A percentile compares a stretch with the other conserved stretches of the same genome.
phyloP scores from a whole-genome alignment of 1,140 invertebrate species.

The Ceratitis capitata region DNA sequence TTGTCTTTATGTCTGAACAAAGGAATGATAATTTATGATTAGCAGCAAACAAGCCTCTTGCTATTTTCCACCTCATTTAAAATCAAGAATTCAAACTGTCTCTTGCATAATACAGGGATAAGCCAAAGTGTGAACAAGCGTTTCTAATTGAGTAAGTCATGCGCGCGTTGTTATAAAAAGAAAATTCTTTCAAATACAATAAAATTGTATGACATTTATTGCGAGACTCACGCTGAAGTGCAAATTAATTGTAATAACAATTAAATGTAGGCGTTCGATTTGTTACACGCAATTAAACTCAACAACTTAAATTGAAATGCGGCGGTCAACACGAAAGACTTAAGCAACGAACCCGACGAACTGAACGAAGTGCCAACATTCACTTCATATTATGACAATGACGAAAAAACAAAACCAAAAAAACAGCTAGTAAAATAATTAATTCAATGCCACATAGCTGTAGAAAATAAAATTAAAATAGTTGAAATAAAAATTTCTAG shows the following conservation, averaged over 20 bases:
- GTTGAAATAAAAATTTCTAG: not conserved
- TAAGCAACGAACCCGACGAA: conserved; percentile 25
- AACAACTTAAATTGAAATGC: not conserved
- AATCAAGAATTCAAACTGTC: too few species aligned
- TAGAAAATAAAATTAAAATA: not conserved
- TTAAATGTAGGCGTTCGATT: not conserved
- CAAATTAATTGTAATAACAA: not conserved
- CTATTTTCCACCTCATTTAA: too few species aligned
- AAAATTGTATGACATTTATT: not conserved
- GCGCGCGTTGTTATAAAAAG: not conserved
- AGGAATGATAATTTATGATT: too few species aligned
- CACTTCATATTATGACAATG: not conserved
- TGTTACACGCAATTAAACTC: not conserved
- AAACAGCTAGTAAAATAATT: not conserved
- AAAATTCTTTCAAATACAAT: not conserved
- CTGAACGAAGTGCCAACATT: not conserved
- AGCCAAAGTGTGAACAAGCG: not conserved
- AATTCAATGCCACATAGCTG: not conserved
- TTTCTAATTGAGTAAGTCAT: not conserved
- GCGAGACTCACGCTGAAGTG: not conserved
- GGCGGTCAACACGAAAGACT: conserved; percentile 25
- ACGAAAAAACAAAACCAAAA: not conserved
- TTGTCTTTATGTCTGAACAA: too few species aligned
- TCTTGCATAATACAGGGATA: not conserved
- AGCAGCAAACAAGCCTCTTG: too few species aligned